These are phyloP conservation scores for Hyposoter didymator DNA, from an alignment of 2,888 invertebrate species.

Conservation along the genomic window DNA sequence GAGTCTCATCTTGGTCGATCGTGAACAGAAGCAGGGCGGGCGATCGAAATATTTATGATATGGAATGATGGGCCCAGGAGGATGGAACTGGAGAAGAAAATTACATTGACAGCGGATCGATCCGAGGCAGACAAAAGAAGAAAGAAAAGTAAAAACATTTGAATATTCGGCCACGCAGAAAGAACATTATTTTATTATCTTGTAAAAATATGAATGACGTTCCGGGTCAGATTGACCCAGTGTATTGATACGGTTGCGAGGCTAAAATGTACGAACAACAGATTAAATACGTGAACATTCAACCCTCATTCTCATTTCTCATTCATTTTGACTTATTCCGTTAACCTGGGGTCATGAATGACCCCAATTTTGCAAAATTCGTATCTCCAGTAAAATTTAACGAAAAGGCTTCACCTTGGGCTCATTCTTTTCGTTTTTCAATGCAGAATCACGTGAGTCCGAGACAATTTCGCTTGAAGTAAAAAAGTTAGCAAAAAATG, in stretches of 20 bases:
- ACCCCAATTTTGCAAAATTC: no score
- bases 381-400: no score
- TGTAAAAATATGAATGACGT: not conserved
- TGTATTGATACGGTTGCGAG: not conserved
- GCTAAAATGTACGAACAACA: no score
- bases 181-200: no score
- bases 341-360: no score
- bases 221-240: not conserved
- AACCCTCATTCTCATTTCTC: no score
- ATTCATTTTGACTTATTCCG: no score
- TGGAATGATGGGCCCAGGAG: slow-evolving; percentile 13
- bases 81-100: slow-evolving; percentile 13
- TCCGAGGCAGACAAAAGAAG: slow-evolving; percentile 18
- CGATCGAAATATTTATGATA: slow-evolving; percentile 56
- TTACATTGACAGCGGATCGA: slow-evolving; percentile 35
- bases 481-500: no score
- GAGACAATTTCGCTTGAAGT: no score
- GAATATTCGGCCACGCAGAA: not conserved
- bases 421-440: no score
- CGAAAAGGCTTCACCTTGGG: no score
- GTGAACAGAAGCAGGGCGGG: slow-evolving; percentile 20
- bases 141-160: not conserved
- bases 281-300: not conserved
- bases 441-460: no score
- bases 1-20: slow-evolving; percentile 26